These are phyloP conservation scores for Bradypodion ventrale DNA, from an alignment of 2,797 vertebrate genomes.

Conservation along the genomic window DNA sequence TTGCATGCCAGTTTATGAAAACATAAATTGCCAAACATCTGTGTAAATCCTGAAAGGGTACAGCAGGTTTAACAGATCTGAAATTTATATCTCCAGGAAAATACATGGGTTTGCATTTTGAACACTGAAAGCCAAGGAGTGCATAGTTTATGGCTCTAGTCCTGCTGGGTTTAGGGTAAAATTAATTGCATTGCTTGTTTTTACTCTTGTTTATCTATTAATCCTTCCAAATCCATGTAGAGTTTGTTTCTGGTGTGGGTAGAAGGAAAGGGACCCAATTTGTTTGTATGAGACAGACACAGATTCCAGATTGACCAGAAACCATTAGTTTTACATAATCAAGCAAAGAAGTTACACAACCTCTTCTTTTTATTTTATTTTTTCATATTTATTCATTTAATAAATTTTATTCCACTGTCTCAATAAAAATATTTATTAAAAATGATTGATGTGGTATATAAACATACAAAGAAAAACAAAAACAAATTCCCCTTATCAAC, in stretches of 20 bases:
- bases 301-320: background rate
- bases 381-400: too few species aligned
- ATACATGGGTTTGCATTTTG: slow-evolving; percentile 36
- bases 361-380: too few species aligned
- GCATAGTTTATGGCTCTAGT: slow-evolving; percentile 39
- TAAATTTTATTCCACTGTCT: too few species aligned
- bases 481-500: background rate
- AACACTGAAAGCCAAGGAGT: slow-evolving; percentile 20
- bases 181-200: slow-evolving; percentile 37
- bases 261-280: background rate
- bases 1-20: slow-evolving; percentile 38
- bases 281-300: background rate
- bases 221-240: slow-evolving; percentile 16
- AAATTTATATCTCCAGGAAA: slow-evolving; percentile 39
- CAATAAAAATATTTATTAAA: too few species aligned
- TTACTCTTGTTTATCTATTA: slow-evolving; percentile 35
- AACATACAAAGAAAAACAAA: too few species aligned
- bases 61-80: slow-evolving; percentile 42
- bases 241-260: background rate
- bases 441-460: too few species aligned
- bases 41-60: slow-evolving; percentile 41
- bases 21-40: slow-evolving; percentile 35
- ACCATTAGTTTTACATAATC: background rate
- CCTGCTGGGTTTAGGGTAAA: slow-evolving; percentile 36
- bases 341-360: background rate